Evolutionary conservation across 1,140 invertebrate species (phyloP).

Genomic region (Rhizoglyphus robini): DNA sequence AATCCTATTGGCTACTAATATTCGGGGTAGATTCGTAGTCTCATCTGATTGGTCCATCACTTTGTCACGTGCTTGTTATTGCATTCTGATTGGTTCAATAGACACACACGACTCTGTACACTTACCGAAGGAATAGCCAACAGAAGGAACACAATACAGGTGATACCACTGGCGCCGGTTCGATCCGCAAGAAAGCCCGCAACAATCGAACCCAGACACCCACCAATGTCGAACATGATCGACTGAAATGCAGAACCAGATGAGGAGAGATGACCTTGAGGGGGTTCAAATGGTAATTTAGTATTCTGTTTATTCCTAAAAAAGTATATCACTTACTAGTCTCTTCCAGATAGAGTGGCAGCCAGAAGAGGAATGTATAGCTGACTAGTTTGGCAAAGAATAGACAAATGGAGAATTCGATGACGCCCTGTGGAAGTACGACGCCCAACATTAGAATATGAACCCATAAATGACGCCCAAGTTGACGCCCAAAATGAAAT

Average conservation of each 20-base stretch:
- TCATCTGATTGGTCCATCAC: no score
- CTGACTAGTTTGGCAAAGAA: constrained; percentile 94
- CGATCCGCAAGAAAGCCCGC: constrained; percentile 73
- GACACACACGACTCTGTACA: constrained; percentile 56
- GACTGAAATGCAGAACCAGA: constrained; percentile 64
- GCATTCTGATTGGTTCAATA: no score
- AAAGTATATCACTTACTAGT: neutral
- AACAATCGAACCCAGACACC: constrained; percentile 68
- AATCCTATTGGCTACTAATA: no score
- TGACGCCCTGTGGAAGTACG: constrained; percentile 52
- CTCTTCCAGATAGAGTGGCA: constrained; percentile 33
- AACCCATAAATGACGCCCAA: no score
- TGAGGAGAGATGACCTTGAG: constrained; percentile 47
- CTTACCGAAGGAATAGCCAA: constrained; percentile 68
- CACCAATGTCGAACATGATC: constrained; percentile 78
- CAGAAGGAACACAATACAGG: constrained; percentile 64
- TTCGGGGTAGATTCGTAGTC: no score
- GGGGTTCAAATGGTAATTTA: neutral
- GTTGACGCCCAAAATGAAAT: no score
- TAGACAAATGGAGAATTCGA: constrained; percentile 82
- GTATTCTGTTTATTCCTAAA: neutral
- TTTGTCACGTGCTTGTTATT: no score
- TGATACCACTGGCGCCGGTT: constrained; percentile 63
- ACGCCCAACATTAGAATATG: no score
- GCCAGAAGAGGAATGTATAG: constrained; percentile 93